Conservation (phyloP, 2,888 invertebrate species). For the Pyrochroa serraticornis region DNA sequence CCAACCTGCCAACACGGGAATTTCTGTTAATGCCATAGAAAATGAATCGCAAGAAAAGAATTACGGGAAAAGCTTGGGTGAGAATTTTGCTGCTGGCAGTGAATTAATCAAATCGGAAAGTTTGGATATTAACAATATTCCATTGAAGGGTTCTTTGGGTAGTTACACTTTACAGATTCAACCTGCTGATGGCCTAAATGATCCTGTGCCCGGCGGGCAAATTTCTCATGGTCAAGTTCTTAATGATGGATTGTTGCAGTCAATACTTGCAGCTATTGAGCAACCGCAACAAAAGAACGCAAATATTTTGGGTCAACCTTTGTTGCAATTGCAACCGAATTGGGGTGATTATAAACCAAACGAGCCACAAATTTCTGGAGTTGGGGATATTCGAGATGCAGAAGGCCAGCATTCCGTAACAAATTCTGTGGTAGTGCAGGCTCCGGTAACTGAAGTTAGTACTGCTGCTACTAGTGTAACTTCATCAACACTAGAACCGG, state of each 20-base stretch:
- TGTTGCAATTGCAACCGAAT: slow-evolving; percentile 47
- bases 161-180: slow-evolving; percentile 80
- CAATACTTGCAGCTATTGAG: slow-evolving; percentile 82
- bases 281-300: slow-evolving; percentile 62
- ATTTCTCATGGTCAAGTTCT: slow-evolving; percentile 77
- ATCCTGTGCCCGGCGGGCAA: slow-evolving; percentile 55
- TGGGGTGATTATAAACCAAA: slow-evolving; percentile 35
- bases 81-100: slow-evolving; percentile 51
- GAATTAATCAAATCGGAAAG: slow-evolving; percentile 54
- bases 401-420: slow-evolving; percentile 59
- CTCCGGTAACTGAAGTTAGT: slow-evolving; percentile 45
- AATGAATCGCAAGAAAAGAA: slow-evolving; percentile 43
- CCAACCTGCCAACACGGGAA: slow-evolving; percentile 42
- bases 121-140: slow-evolving; percentile 59
- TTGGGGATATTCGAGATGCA: slow-evolving; percentile 29
- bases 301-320: slow-evolving; percentile 41
- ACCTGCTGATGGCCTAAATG: slow-evolving; percentile 65
- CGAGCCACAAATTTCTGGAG: slow-evolving; percentile 33
- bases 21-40: slow-evolving; percentile 36
- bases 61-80: slow-evolving; percentile 51
- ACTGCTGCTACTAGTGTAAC: background rate
- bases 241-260: slow-evolving; percentile 79
- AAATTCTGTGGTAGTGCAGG: slow-evolving; percentile 56
- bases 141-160: slow-evolving; percentile 65
- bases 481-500: slow-evolving; percentile 42